Percentiles rank a stretch among this genome's conserved stretches.
These are phyloP conservation scores for Falco novaeseelandiae DNA, from an alignment of 2,797 vertebrate genomes.

Conservation along the genomic window DNA sequence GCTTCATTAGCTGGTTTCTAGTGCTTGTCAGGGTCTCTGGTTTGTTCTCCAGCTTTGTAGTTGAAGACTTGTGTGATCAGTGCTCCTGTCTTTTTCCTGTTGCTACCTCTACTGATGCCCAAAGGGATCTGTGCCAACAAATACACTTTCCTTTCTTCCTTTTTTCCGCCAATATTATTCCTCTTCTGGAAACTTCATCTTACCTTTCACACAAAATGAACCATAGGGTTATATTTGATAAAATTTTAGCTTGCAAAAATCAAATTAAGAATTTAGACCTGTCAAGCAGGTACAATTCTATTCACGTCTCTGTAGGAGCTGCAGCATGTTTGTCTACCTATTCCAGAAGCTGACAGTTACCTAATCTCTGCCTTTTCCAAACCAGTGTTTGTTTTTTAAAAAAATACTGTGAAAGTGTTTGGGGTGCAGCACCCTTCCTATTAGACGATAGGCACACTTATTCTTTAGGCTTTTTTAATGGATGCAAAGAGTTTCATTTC, in stretches of 20 bases:
- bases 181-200: background rate
- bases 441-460: background rate
- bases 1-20: background rate
- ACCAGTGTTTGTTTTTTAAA: background rate
- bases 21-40: background rate
- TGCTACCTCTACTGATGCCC: background rate
- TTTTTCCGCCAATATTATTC: background rate
- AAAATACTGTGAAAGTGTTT: background rate
- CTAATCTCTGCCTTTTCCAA: background rate
- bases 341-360: background rate
- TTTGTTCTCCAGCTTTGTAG: background rate
- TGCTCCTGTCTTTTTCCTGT: background rate
- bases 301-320: background rate
- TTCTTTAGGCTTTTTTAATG: background rate
- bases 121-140: background rate
- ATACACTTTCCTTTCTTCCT: background rate
- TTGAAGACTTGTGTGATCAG: rapidly evolving
- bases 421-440: background rate
- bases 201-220: background rate
- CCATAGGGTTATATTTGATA: background rate
- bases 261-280: background rate
- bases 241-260: background rate
- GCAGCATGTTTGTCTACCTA: background rate
- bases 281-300: background rate
- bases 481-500: background rate